Conservation (phyloP, 1,140 invertebrate genomes). For the Atta colombica region DNA sequence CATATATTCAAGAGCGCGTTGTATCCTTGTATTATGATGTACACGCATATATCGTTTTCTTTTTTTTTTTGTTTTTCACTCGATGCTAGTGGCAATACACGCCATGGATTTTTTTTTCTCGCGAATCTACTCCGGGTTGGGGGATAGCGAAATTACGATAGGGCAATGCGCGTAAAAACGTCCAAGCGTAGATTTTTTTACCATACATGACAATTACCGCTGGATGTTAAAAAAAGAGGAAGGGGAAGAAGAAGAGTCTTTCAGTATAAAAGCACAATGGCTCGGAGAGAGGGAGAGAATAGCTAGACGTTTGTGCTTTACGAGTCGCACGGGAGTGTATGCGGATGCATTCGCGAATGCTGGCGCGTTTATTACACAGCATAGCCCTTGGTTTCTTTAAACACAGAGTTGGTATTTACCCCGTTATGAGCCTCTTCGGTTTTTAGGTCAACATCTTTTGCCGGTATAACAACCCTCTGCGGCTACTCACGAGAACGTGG, state of each 20-base stretch:
- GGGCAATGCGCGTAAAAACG: slow-evolving; percentile 43
- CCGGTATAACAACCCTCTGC: slow-evolving; percentile 21
- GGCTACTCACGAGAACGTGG: not conserved
- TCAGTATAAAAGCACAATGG: slow-evolving; percentile 32
- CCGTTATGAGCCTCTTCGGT: slow-evolving; percentile 46
- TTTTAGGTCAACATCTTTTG: slow-evolving; percentile 62
- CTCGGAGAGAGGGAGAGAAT: not conserved
- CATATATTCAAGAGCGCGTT: not conserved
- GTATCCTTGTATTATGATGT: not conserved
- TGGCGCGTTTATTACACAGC: slow-evolving; percentile 33
- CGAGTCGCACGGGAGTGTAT: slow-evolving; percentile 25
- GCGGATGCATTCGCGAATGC: slow-evolving; percentile 23
- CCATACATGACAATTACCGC: slow-evolving; percentile 43
- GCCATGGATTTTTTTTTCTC: slow-evolving; percentile 14
- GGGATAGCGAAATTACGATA: slow-evolving; percentile 37
- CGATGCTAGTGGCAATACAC: not conserved
- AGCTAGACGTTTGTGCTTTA: slow-evolving; percentile 47
- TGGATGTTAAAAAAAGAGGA: not conserved
- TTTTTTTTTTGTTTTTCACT: not conserved
- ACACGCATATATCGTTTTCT: not conserved
- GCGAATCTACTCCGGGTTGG: slow-evolving; percentile 7
- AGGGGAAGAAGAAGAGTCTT: not conserved
- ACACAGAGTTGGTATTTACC: slow-evolving; percentile 55
- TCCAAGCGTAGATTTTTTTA: slow-evolving; percentile 5
- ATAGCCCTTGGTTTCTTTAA: slow-evolving; percentile 7